phyloP scores from a whole-genome alignment of 2,888 invertebrate species.

The Ephialtes manifestator region DNA sequence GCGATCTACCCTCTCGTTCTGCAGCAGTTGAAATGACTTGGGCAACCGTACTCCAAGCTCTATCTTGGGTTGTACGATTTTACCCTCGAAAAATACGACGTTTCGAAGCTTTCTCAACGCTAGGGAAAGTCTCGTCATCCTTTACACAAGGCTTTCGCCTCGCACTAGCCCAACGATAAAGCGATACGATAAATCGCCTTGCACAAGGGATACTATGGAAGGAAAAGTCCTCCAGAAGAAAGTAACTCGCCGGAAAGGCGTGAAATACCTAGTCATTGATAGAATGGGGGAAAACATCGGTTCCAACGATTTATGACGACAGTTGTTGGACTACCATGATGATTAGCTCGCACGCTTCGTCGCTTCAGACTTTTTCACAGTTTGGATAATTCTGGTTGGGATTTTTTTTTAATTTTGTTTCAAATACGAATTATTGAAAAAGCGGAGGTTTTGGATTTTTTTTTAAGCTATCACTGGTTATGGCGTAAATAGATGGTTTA shows the following conservation, averaged over 20 bases:
- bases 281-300: conserved; percentile 3
- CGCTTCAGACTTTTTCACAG: not conserved
- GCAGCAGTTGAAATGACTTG: conserved; percentile 5
- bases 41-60: not conserved
- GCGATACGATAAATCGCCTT: conserved; percentile 49
- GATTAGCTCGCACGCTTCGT: not conserved
- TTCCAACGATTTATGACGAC: conserved; percentile 1
- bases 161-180: conserved; percentile 26
- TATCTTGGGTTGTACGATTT: conserved; percentile 37
- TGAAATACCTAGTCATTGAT: conserved; percentile 23
- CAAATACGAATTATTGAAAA: too few relatives aligned
- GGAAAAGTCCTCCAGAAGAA: not conserved
- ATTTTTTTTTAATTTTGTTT: too few relatives aligned
- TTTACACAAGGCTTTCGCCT: not conserved
- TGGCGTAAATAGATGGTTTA: too few relatives aligned
- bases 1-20: conserved; percentile 67
- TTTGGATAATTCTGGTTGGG: not conserved
- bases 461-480: too few relatives aligned
- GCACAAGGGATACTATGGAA: not conserved
- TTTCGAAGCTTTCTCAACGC: not conserved
- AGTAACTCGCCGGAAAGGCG: conserved; percentile 1
- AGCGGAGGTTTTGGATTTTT: too few relatives aligned
- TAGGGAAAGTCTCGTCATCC: conserved; percentile 10
- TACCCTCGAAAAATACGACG: conserved; percentile 35
- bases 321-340: not conserved